Conservation (phyloP, 2,113 vertebrate species). For the Nicator chloris region DNA sequence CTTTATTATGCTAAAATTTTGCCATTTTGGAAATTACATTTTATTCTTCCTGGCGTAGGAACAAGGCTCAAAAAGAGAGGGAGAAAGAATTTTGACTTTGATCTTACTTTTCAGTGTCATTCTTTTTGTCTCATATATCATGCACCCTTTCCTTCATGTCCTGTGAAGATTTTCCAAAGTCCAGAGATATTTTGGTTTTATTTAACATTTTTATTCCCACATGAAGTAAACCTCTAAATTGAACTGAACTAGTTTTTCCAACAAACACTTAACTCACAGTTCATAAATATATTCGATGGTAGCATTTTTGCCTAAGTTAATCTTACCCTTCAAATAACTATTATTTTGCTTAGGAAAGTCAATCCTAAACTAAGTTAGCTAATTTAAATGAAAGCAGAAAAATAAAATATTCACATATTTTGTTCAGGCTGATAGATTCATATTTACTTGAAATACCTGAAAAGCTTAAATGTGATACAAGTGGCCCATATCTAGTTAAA, state of each 20-base stretch:
- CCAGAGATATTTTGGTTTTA: background rate
- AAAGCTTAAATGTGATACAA: background rate
- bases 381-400: background rate
- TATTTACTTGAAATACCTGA: background rate
- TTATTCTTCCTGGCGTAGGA: background rate
- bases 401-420: background rate
- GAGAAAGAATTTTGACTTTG: background rate
- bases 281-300: background rate
- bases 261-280: background rate
- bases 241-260: background rate
- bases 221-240: background rate
- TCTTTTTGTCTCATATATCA: background rate
- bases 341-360: background rate
- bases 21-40: background rate
- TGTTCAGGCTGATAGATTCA: background rate
- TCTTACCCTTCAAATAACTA: background rate
- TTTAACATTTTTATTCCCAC: background rate
- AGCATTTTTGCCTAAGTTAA: background rate
- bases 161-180: background rate
- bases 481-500: background rate
- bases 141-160: background rate
- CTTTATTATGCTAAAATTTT: background rate
- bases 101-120: background rate
- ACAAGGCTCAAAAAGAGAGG: background rate
- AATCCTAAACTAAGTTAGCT: background rate